Evolutionary conservation across 1,140 invertebrate species (phyloP), one percentile per base, ranked within the genome.

Genomic region (Coptotermes formosanus): DNA sequence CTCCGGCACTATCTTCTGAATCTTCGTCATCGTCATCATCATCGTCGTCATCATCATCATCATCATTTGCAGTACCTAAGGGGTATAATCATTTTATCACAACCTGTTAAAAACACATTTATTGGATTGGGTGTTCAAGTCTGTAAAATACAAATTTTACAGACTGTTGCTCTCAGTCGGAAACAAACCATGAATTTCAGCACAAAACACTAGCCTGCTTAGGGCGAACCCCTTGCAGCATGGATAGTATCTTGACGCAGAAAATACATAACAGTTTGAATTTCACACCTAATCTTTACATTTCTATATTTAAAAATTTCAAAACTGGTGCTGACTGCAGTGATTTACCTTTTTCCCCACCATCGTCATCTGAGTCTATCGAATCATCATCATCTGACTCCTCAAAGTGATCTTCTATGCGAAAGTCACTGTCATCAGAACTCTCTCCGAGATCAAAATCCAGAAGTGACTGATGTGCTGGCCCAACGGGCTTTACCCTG

Each of bases 361-460:
- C 86, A 81, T 85, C 88, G 84, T 92, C 92, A 86, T 92, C 90
- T 23, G 92, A 92, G 88, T 94, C 92, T 16, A 92, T 90, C 9
- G 93, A 94, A 90, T 93, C 92, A 90, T 93, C 92, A 90, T 95
- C 94, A 89, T 95, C 95, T 87, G 94, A 95, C 87, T 95, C 94
- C 88, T 96, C 94, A 82, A 94, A 94, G 88, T 97, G 96, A 90
- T 97, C 96, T 91, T 97, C 96, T 87, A 98, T 97, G 86, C 97
- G 93, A 92, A 98, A 99, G 91, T 99, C 98, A 88, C 97, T 98
- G 90, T 99, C 98, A 90, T 98, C 97, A 16, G 97, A 98, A 91
- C 97, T 98, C 90, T 98, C 97, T 64, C 95, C 97, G 85, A 96
- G 91, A 92, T 97, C 97, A 90, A 97, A 96, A 90, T 97, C 95